Evolutionary conservation across 2,113 vertebrate genomes (phyloP), one percentile per base, ranked within the genome.

Genomic region (Melanerpes formicivorus): DNA sequence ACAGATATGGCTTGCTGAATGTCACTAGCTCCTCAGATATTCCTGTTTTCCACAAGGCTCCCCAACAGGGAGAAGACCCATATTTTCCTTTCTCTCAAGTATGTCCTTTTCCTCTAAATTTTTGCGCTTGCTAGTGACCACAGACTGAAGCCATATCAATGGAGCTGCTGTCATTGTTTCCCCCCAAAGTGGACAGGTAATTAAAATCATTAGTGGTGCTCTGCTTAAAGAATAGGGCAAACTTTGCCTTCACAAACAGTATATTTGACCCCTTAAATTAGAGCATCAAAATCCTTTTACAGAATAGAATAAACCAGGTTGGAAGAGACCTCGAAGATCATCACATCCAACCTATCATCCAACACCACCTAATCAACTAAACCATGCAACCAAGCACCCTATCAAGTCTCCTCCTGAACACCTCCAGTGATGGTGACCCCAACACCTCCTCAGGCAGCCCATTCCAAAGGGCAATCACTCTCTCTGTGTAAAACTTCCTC

Each of bases 81-180:
- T 69, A 7, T 46, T 93, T 83, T 85, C 48, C 65, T 77, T 86
- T 83, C 65, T 77, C 83, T 83, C 88, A 91, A 27, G 56, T 9
- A 9, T 1, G 4, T 86, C 16, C 40, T 80, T 86, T 80, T 78
- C 29, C 23, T 78, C 58, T 58, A 71, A 48, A 66, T 72, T 95
- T 95, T 89, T 76, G 25, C 91, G 78, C 56, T 82, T 84, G 63
- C 54, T 65, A 6, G n/a, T 84, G 83, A 88, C 76, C 40, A 64
- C 58, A 76, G 66, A 73, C 55, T 59, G 78, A 94, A 92, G 19
- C 29, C 40, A 2, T 63, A 56, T 85, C 79, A 80, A 69, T 71
- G 34, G 42, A 70, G 18, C 7, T 75, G 50, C 48, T 80, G 62
- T 64, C 79, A 80, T 9, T 89, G 60, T 32, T 90, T 91, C 30